Evolutionary conservation across 2,888 invertebrate genomes (phyloP), one percentile per base, ranked within the genome.

Genomic region (Cephus pygmeus): DNA sequence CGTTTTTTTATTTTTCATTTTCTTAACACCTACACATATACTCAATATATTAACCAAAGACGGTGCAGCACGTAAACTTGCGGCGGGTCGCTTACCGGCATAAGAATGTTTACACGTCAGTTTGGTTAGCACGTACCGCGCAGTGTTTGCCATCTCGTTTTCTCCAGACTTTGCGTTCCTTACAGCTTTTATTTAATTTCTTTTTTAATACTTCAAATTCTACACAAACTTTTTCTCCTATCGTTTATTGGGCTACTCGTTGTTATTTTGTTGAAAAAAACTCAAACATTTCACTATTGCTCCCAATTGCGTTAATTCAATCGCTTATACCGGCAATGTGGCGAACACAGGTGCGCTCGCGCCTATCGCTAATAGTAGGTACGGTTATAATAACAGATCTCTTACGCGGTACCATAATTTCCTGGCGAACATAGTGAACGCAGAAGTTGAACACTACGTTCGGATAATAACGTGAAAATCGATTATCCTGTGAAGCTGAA

Each of bases 351-450:
- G 56, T 56, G 56, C 56, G 56, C 56, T 56, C 23, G 23, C 56
- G 56, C 56, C 56, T 83, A 83, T 82, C 85, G 86, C 88, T 87
- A 87, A 88, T 88, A 82, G 84, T 9, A 56, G 56, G 56, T 56
- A 86, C 85, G 87, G 85, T 86, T 87, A 86, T 87, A 87, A 87
- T 87, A 87, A 87, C 87, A 88, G 82, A 83, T 56, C 56, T 56
- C 56, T 56, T 56, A 56, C 56, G 56, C 56, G 56, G 56, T 56
- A 56, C 23, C 23, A 56, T 56, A 56, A 23, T 23, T 56, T 56
- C 23, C 15, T 40, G 15, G 40, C 15, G 40, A 40, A 40, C 40
- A 56, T 9, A 56, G 56, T 56, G 56, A 56, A 56, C 56, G 23
- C 56, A 23, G 9, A 23, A 56, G 56, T 23, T 56, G 56, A 56